Conservation (phyloP, 2,113 vertebrate genomes). For the Chionodraco myersi region DNA sequence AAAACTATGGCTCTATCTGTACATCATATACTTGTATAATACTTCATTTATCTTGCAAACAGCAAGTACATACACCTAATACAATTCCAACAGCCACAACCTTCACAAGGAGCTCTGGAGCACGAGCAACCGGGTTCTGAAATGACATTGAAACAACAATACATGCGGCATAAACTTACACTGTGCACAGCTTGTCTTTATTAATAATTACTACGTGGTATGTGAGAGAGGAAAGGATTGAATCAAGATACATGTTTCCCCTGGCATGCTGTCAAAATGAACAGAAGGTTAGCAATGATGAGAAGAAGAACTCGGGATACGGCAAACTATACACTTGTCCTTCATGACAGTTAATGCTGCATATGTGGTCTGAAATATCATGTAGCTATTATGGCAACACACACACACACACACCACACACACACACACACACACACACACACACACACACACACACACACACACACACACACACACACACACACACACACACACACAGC, state of each 20-base stretch:
- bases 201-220: constrained; percentile 27
- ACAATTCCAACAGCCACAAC: not conserved
- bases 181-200: not conserved
- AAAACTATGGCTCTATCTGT: too few species aligned
- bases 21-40: too few species aligned
- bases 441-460: constrained; percentile 20
- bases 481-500: constrained; percentile 6
- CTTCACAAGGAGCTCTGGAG: not conserved
- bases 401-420: constrained; percentile 19
- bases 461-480: constrained; percentile 23
- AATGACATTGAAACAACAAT: constrained; percentile 5
- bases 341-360: constrained; percentile 46
- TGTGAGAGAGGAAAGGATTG: constrained; percentile 21
- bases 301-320: constrained; percentile 30
- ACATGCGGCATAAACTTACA: not conserved
- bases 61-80: too few species aligned
- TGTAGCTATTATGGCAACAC: constrained; percentile 43
- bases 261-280: constrained; percentile 55
- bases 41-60: not conserved
- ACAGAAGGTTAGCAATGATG: constrained; percentile 50
- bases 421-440: constrained; percentile 20
- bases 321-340: constrained; percentile 36
- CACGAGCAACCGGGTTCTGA: not conserved
- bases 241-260: constrained; percentile 35
- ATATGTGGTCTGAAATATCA: constrained; percentile 54